These are phyloP conservation scores for Anabacerthia variegaticeps DNA, from an alignment of 2,797 vertebrate genomes.

Conservation along the genomic window DNA sequence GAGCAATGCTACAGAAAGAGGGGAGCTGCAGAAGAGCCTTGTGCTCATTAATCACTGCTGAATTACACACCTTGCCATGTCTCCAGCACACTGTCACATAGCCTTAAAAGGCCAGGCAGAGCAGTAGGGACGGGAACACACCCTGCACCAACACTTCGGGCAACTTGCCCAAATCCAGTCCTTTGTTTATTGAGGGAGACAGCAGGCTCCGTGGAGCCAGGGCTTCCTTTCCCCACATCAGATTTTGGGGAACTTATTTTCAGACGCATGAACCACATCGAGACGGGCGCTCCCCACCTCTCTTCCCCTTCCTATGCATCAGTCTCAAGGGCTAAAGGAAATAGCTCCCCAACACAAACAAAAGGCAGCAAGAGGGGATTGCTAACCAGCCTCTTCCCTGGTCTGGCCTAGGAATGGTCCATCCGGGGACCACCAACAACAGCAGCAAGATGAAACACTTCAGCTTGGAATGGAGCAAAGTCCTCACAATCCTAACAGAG, in stretches of 20 bases:
- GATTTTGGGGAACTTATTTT: conserved; percentile 58
- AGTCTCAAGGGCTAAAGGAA: conserved; percentile 36
- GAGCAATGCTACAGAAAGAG: background rate
- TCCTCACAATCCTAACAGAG: background rate
- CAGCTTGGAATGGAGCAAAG: background rate
- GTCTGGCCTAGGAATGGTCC: background rate
- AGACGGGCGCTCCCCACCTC: background rate
- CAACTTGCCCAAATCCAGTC: conserved; percentile 51
- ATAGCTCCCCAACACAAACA: conserved; percentile 18
- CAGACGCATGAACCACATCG: background rate
- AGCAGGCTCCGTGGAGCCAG: conserved; percentile 56
- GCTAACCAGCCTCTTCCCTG: background rate
- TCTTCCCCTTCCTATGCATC: conserved; percentile 58
- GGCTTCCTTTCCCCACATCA: conserved; percentile 59
- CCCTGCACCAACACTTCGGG: conserved; percentile 56
- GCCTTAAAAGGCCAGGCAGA: conserved; percentile 68
- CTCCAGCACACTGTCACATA: conserved; percentile 49
- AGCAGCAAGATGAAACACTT: background rate
- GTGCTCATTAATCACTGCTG: conserved; percentile 37
- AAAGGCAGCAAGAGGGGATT: conserved; percentile 12
- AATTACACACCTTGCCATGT: conserved; percentile 40
- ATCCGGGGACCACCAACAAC: background rate
- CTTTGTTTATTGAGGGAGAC: conserved; percentile 64
- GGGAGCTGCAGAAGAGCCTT: background rate
- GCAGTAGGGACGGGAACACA: conserved; percentile 37